phyloP scores from a whole-genome alignment of 2,113 vertebrate genomes.

The Euleptes europaea region DNA sequence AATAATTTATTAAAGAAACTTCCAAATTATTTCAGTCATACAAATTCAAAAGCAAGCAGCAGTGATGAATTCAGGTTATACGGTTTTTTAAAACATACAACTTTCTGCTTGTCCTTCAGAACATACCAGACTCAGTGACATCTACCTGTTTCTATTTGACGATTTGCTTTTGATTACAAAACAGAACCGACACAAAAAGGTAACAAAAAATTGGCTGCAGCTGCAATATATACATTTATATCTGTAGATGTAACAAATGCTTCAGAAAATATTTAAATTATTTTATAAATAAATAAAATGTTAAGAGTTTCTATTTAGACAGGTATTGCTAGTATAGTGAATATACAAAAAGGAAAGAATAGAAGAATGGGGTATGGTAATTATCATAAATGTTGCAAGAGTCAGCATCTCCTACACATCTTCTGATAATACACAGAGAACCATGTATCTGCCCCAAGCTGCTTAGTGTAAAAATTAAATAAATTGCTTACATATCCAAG shows the following conservation, averaged over 20 bases:
- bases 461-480: neutral
- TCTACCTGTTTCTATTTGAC: constrained; percentile 89
- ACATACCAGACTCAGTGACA: constrained; percentile 83
- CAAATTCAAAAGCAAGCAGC: neutral
- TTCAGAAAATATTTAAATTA: constrained; percentile 14
- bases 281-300: neutral
- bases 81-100: constrained; percentile 18
- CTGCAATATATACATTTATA: neutral
- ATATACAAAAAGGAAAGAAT: neutral
- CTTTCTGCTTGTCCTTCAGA: constrained; percentile 70
- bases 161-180: constrained; percentile 92
- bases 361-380: neutral
- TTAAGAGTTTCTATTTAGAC: too few species aligned
- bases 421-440: neutral
- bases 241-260: neutral
- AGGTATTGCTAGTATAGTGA: neutral
- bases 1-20: neutral
- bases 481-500: neutral
- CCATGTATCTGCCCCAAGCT: too few species aligned
- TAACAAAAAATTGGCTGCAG: constrained; percentile 35
- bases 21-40: neutral
- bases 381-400: neutral
- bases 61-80: neutral
- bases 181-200: constrained; percentile 89
- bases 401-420: neutral